phyloP scores from a whole-genome alignment of 2,113 vertebrate genomes.

The Podilymbus podiceps region DNA sequence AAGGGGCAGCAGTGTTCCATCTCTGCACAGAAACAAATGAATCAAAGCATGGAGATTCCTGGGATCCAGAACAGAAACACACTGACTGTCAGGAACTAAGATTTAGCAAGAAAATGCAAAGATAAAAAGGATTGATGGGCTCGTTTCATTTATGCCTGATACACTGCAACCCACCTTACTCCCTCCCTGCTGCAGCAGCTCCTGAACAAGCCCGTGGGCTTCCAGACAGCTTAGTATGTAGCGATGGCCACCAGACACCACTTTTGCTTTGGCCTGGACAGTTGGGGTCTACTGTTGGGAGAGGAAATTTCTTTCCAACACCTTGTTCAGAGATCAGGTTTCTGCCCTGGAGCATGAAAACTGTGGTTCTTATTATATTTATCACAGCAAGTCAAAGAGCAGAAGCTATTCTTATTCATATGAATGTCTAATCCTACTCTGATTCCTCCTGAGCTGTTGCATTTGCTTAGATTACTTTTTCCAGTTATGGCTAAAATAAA shows the following conservation, averaged over 20 bases:
- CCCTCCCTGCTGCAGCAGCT: background rate
- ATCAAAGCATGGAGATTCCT: background rate
- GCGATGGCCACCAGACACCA: too few species aligned
- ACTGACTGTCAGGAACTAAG: background rate
- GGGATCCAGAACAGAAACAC: background rate
- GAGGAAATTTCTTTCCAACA: conserved; percentile 5
- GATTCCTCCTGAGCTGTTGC: conserved; percentile 52
- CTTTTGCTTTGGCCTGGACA: background rate
- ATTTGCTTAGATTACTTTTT: conserved; percentile 47
- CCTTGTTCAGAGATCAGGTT: background rate
- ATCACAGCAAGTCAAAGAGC: background rate
- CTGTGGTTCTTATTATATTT: conserved; percentile 27
- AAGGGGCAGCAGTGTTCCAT: background rate
- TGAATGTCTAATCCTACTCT: conserved; percentile 48
- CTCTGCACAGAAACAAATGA: background rate
- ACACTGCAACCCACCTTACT: background rate
- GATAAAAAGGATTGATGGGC: background rate
- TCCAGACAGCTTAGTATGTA: background rate
- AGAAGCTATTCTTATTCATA: conserved; percentile 47
- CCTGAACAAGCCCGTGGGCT: background rate
- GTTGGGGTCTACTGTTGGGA: background rate
- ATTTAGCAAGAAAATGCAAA: background rate
- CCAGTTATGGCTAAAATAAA: conserved; percentile 3
- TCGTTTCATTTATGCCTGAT: background rate
- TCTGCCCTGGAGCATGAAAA: background rate